These are phyloP conservation scores for Saccostrea cuccullata DNA, from an alignment of 1,140 invertebrate species.

Conservation along the genomic window DNA sequence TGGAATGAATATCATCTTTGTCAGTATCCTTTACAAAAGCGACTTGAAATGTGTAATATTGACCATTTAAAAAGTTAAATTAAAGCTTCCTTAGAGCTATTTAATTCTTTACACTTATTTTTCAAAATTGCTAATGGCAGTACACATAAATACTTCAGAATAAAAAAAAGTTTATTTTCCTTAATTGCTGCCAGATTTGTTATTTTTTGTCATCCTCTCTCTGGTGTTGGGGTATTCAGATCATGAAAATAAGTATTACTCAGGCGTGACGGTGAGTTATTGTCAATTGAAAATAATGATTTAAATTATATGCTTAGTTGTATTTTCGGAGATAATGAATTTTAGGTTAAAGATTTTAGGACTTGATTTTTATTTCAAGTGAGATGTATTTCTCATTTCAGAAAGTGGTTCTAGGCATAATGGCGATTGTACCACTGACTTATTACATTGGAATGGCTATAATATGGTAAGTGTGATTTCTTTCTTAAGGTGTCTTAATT, in stretches of 20 bases:
- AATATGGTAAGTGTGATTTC: slow-evolving; percentile 63
- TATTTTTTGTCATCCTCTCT: slow-evolving; percentile 72
- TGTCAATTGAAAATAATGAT: no score
- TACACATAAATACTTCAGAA: no score
- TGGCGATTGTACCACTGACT: slow-evolving; percentile 74
- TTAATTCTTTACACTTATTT: no score
- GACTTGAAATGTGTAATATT: neutral
- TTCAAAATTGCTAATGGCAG: no score
- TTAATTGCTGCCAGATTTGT: slow-evolving; percentile 68
- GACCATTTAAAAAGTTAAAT: no score
- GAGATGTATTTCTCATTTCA: slow-evolving; percentile 51
- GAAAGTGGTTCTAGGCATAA: slow-evolving; percentile 73
- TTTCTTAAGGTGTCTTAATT: neutral
- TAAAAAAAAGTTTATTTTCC: neutral
- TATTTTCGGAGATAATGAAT: slow-evolving; percentile 17
- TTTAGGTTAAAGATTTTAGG: neutral
- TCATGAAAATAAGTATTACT: slow-evolving; percentile 62
- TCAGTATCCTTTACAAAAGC: slow-evolving; percentile 73
- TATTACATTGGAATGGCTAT: slow-evolving; percentile 77
- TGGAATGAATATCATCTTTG: slow-evolving; percentile 74
- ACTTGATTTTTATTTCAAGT: neutral
- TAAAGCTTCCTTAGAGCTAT: no score
- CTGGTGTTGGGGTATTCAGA: slow-evolving; percentile 69
- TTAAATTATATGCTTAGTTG: no score
- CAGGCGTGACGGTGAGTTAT: slow-evolving; percentile 67